A percentile compares a stretch with the other conserved stretches of the same genome.
Evolutionary conservation across 2,888 invertebrate species (phyloP).

Genomic region (Didymodactylos carnosus): DNA sequence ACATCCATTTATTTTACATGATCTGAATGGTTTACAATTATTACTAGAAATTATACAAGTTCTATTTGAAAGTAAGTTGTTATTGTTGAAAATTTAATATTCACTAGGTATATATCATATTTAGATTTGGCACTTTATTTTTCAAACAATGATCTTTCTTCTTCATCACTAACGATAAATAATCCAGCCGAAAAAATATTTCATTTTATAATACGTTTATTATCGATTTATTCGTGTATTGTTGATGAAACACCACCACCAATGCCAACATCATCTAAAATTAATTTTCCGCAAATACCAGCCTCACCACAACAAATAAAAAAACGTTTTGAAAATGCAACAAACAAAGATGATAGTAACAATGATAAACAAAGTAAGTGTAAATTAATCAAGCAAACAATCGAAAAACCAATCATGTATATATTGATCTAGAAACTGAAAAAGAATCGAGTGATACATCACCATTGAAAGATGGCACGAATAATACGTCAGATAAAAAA

Average conservation of each 20-base stretch:
- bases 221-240: background rate
- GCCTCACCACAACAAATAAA: background rate
- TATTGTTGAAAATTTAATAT: too few species aligned
- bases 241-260: background rate
- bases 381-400: too few species aligned
- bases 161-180: too few species aligned
- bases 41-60: background rate
- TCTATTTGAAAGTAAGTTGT: background rate
- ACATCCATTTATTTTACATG: constrained; percentile 1
- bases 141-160: too few species aligned
- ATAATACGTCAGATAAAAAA: background rate
- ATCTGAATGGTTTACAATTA: background rate
- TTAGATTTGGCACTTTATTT: too few species aligned
- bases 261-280: background rate
- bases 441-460: too few species aligned
- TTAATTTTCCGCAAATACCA: background rate
- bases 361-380: too few species aligned
- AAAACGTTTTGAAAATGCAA: background rate
- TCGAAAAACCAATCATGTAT: too few species aligned
- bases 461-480: background rate
- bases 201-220: background rate
- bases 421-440: too few species aligned
- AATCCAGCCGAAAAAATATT: background rate
- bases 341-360: background rate
- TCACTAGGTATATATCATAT: too few species aligned